A percentile compares a stretch with the other conserved stretches of the same genome.
Conservation (phyloP, 2,797 vertebrate species). For the Tragelaphus eurycerus region DNA sequence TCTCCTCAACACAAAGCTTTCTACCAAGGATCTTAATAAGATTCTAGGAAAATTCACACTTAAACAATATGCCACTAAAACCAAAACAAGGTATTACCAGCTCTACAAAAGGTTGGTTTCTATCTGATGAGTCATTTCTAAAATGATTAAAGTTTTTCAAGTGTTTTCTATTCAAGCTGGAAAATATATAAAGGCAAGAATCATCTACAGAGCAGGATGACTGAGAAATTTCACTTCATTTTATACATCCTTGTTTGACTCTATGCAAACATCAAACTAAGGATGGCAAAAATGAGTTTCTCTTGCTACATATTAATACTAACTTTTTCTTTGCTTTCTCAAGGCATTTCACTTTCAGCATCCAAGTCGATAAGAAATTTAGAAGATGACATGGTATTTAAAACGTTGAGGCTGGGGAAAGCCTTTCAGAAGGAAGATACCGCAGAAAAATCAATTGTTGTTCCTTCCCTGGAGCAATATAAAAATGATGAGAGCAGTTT, state of each 20-base stretch:
- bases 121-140: conserved; percentile 70
- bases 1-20: conserved; percentile 67
- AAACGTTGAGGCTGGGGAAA: conserved; percentile 80
- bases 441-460: conserved; percentile 64
- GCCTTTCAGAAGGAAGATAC: conserved; percentile 79
- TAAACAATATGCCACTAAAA: conserved; percentile 61
- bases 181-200: conserved; percentile 83
- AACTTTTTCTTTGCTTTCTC: conserved; percentile 87
- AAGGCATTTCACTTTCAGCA: conserved; percentile 82
- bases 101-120: conserved; percentile 74
- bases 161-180: conserved; percentile 72
- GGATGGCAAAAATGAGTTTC: conserved; percentile 81
- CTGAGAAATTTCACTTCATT: conserved; percentile 57
- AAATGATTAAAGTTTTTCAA: conserved; percentile 74
- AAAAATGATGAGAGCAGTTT: conserved; percentile 80
- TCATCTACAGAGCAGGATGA: background rate
- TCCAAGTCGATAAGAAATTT: conserved; percentile 83
- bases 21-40: conserved; percentile 65
- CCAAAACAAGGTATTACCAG: conserved; percentile 79
- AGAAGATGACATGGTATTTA: conserved; percentile 83
- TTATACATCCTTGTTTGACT: conserved; percentile 44
- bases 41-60: conserved; percentile 71
- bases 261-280: conserved; percentile 60
- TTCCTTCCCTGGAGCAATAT: conserved; percentile 80
- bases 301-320: conserved; percentile 84